phyloP scores from a whole-genome alignment of 2,113 vertebrate genomes.

The Aptenodytes forsteri region DNA sequence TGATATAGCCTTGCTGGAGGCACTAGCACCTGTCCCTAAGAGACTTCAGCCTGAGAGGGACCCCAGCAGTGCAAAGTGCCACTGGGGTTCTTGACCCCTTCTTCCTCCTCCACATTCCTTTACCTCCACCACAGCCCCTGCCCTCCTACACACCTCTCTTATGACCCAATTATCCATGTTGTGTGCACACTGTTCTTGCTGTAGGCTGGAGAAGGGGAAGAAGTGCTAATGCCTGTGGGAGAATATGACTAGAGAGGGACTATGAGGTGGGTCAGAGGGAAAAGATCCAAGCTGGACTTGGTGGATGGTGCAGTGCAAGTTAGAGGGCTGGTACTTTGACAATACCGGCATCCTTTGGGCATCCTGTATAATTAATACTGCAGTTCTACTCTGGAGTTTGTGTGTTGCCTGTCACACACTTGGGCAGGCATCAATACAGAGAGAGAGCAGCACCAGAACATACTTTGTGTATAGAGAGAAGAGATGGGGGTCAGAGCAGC shows the following conservation, averaged over 20 bases:
- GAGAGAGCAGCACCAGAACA: background rate
- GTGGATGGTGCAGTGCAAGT: background rate
- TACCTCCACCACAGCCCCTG: background rate
- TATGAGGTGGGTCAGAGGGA: background rate
- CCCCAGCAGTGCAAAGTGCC: background rate
- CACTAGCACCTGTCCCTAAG: background rate
- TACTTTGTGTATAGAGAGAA: background rate
- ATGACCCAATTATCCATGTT: fast-evolving
- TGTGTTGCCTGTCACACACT: background rate
- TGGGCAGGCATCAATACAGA: background rate
- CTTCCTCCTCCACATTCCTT: background rate
- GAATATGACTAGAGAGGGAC: background rate
- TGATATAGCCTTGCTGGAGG: background rate
- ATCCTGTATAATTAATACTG: background rate
- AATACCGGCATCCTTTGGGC: background rate
- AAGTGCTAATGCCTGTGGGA: background rate
- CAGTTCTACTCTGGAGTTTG: background rate
- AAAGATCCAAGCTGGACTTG: background rate
- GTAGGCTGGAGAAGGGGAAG: background rate
- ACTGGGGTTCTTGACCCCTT: background rate
- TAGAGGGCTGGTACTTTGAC: background rate
- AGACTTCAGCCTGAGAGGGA: background rate
- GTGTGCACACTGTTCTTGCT: background rate
- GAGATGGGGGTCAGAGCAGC: background rate
- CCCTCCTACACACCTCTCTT: background rate